A percentile compares a stretch with the other conserved stretches of the same genome.
Conservation (phyloP, 2,113 vertebrate genomes). For the Globicephala melas region DNA sequence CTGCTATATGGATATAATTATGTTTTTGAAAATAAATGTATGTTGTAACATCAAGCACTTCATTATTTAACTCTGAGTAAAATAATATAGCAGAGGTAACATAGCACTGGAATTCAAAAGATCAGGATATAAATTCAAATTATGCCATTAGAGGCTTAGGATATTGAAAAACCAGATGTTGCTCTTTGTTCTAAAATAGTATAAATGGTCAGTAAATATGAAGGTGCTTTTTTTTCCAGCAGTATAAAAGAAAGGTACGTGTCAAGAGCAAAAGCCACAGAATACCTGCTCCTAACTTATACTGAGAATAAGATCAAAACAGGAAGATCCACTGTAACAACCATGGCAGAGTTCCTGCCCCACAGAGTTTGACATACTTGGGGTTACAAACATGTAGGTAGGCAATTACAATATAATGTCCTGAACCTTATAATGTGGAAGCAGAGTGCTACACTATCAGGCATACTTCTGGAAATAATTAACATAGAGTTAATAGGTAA, state of each 20-base stretch:
- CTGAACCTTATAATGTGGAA: neutral
- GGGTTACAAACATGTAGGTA: neutral
- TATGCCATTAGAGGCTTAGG: neutral
- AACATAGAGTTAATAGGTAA: neutral
- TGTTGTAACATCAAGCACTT: neutral
- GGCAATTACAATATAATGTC: neutral
- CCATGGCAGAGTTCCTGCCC: neutral
- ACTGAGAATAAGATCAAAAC: neutral
- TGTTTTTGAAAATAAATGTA: neutral
- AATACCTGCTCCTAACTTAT: neutral
- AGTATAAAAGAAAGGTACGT: neutral
- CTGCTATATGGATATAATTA: neutral
- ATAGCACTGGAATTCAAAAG: neutral
- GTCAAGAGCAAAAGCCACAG: neutral
- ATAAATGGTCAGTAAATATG: neutral
- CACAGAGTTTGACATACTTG: neutral
- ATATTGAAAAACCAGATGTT: neutral
- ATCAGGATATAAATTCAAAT: neutral
- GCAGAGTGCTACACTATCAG: neutral
- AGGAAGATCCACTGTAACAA: neutral
- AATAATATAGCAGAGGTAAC: neutral
- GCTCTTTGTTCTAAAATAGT: neutral
- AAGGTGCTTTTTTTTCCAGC: neutral
- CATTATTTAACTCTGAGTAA: neutral
- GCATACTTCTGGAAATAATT: neutral